Conservation (phyloP, 1,140 invertebrate genomes). For the Pararge aegeria region DNA sequence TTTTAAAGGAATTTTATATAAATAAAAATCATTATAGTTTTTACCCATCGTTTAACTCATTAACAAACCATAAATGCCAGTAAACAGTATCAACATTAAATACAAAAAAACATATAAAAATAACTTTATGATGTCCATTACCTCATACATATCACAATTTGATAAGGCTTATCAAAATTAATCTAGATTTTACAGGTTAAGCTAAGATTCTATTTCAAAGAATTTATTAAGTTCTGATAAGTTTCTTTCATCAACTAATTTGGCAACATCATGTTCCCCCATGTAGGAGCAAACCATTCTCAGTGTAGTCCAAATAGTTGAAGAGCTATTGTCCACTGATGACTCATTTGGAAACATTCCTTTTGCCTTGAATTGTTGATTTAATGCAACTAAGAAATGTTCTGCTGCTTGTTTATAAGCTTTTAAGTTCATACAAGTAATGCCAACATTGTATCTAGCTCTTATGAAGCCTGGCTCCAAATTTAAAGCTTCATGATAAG, state of each 20-base stretch:
- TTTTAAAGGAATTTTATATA: background rate
- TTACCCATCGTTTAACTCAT: background rate
- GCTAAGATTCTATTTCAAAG: slow-evolving; percentile 81
- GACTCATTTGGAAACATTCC: slow-evolving; percentile 59
- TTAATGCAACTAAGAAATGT: slow-evolving; percentile 95
- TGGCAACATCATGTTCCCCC: slow-evolving; percentile 89
- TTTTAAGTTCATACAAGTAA: slow-evolving; percentile 98
- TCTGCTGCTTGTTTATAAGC: slow-evolving; percentile 97
- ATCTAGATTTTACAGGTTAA: too few species aligned
- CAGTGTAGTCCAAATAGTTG: slow-evolving; percentile 97
- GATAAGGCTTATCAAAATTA: slow-evolving; percentile 13
- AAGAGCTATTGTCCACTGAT: slow-evolving; percentile 83
- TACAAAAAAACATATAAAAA: slow-evolving; percentile 6
- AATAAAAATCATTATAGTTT: background rate
- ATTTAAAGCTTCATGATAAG: slow-evolving; percentile 95
- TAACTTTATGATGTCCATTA: slow-evolving; percentile 4
- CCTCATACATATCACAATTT: slow-evolving; percentile 21
- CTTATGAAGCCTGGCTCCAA: slow-evolving; percentile 97
- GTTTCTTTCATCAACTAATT: slow-evolving; percentile 87
- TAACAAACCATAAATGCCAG: background rate
- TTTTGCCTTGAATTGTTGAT: slow-evolving; percentile 92
- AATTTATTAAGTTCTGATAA: slow-evolving; percentile 83
- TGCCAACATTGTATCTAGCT: slow-evolving; percentile 98
- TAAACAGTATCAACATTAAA: background rate
- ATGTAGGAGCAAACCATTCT: slow-evolving; percentile 94